Evolutionary conservation across 2,888 invertebrate species (phyloP).

Genomic region (Tetrapedia diversipes): DNA sequence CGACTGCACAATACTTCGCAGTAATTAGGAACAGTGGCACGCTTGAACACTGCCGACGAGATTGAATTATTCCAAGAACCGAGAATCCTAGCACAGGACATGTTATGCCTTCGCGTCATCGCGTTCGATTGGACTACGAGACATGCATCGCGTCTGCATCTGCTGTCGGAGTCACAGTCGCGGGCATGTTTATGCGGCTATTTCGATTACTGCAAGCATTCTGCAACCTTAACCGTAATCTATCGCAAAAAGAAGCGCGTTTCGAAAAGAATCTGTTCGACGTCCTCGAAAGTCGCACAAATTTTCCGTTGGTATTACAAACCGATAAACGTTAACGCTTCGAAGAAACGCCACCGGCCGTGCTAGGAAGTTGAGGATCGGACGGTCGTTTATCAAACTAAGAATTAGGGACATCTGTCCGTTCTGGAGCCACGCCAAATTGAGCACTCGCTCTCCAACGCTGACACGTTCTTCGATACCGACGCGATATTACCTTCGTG

Average conservation of each 20-base stretch:
- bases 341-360: constrained; percentile 9
- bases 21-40: background rate
- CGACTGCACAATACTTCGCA: background rate
- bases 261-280: too few species aligned
- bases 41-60: constrained; percentile 33
- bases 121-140: constrained; percentile 46
- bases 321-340: too few species aligned
- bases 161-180: constrained; percentile 48
- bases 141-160: constrained; percentile 27
- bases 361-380: constrained; percentile 48
- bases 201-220: too few species aligned
- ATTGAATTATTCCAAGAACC: constrained; percentile 47
- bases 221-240: too few species aligned
- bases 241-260: too few species aligned
- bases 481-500: constrained; percentile 57
- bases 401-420: constrained; percentile 71
- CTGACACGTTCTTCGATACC: constrained; percentile 53
- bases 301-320: too few species aligned
- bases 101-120: constrained; percentile 29
- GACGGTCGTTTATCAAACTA: constrained; percentile 69
- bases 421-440: constrained; percentile 66
- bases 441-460: constrained; percentile 53
- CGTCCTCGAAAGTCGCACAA: too few species aligned
- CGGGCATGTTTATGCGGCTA: constrained; percentile 52
- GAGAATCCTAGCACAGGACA: constrained; percentile 32